Base-by-base conservation (phyloP, 1,140 invertebrate species). In the Brachystomella parvula region DNA sequence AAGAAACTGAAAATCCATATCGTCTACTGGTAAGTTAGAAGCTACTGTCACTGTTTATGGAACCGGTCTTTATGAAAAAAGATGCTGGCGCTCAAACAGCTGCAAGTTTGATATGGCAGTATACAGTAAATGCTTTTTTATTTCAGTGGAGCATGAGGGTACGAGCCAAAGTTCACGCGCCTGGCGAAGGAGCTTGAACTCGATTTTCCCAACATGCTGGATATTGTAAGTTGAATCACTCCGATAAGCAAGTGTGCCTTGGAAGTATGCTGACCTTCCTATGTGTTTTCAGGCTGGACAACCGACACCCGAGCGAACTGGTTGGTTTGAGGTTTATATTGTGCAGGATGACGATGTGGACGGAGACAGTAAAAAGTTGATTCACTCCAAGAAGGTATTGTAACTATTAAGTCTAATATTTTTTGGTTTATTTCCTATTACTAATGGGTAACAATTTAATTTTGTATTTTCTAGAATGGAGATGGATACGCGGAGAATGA, bases 11-110 rank as follows among this genome's bases (percentile, higher is more conserved):
- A 26, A 24, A 53, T 53, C 24, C 49, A 53, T 24, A 53, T 53
- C 24, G 49, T 53, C 49, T 53, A 53, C 49, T 53, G 49, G 49
- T 53, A 53, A 53, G 21, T n/a, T n/a, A n/a, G n/a, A n/a, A n/a
- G n/a, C n/a, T n/a, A n/a, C n/a, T n/a, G n/a, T n/a, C n/a, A n/a
- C n/a, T n/a, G n/a, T n/a, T n/a, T n/a, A n/a, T n/a, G n/a, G n/a
- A n/a, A n/a, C n/a, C n/a, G n/a, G n/a, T n/a, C n/a, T n/a, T n/a
- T n/a, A n/a, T n/a, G n/a, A n/a, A n/a, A n/a, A n/a, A n/a, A n/a
- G n/a, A n/a, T n/a, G n/a, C n/a, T n/a, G n/a, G n/a, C n/a, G n/a
- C n/a, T n/a, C n/a, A n/a, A n/a, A n/a, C n/a, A n/a, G n/a, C n/a
- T n/a, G n/a, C n/a, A n/a, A n/a, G n/a, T n/a, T n/a, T n/a, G n/a